A percentile compares a stretch with the other conserved stretches of the same genome.
Evolutionary conservation across 2,797 vertebrate genomes (phyloP).

Genomic region (Ficedula albicollis): DNA sequence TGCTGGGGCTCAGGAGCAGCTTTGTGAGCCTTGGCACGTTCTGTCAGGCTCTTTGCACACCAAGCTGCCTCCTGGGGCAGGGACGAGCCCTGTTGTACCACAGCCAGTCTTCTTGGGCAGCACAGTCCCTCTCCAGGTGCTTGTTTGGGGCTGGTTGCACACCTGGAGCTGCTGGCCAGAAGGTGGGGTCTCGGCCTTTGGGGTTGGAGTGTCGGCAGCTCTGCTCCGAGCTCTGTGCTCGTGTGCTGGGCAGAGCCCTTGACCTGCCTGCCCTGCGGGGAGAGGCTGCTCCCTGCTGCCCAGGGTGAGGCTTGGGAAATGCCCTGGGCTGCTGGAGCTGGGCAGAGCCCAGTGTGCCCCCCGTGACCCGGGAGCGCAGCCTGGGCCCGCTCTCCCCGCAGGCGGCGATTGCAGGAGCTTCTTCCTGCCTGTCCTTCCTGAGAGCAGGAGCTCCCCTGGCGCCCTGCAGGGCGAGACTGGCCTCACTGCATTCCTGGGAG

Average conservation of each 20-base stretch:
- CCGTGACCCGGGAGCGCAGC: background rate
- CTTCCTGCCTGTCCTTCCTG: background rate
- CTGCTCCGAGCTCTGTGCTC: background rate
- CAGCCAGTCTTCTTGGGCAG: background rate
- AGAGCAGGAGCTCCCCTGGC: background rate
- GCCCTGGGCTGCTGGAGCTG: background rate
- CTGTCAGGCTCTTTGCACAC: background rate
- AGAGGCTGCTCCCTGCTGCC: background rate
- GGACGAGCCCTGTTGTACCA: accelerated
- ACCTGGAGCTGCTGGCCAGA: background rate
- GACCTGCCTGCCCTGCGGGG: background rate
- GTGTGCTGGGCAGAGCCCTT: background rate
- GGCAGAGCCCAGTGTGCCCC: background rate
- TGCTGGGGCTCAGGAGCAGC: background rate
- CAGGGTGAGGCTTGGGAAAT: background rate
- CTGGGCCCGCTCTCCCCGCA: accelerated
- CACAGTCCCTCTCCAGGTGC: accelerated
- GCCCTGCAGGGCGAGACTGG: background rate
- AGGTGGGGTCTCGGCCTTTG: background rate
- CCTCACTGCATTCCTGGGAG: conserved; percentile 21
- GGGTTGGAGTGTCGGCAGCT: background rate
- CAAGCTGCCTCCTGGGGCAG: accelerated
- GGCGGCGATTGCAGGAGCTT: background rate
- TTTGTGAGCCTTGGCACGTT: background rate
- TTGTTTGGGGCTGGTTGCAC: background rate